Base-by-base conservation (phyloP, 1,140 invertebrate genomes). In the Aphaenogaster floridana region DNA sequence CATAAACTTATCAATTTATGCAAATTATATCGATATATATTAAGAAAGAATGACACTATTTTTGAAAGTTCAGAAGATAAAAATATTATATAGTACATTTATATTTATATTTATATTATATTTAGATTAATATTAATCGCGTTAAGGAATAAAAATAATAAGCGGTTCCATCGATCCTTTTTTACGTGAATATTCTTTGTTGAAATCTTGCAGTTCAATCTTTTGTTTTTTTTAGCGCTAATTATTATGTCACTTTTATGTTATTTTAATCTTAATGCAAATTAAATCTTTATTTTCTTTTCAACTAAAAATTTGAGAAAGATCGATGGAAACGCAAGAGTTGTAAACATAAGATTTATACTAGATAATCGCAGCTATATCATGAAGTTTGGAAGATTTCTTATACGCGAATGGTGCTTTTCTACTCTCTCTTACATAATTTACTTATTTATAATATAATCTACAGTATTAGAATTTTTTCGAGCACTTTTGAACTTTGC, bases 381-480 rank as follows among this genome's bases (percentile, higher is more conserved):
- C 36, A 54, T 13, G 13, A 42, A 42, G 8, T 36, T 59, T 45
- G 3, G 11, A 8, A 7, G 28, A 72, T 57, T 83, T 72, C 11
- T 59, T 52, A 72, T 9, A 15, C 15, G 21, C 13, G 5, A 59
- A 63, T 42, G 15, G 3, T 83, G 17, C 6, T 74, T 36, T 81
- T 71, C 7, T 72, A 72, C 21, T 81, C 1, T 45, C 1, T 45
- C 1, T 45, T 59, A 83, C 8, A 74, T 72, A 59, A 59, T 83
- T 28, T 28, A 69, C 34, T 68, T 80, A 83, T 83, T 83, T 83
- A 72, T 83, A 81, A 71, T 57, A 11, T 59, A 48, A 57, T 72
- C 21, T 59, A n/a, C 42, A 83, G 80, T 74, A 83, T 83, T 83
- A 83, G 0, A 83, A 0, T 42, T 83, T 59, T 83, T 81, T n/a